These are phyloP conservation scores for Venusia cambrica DNA, from an alignment of 2,888 invertebrate genomes.

Conservation along the genomic window DNA sequence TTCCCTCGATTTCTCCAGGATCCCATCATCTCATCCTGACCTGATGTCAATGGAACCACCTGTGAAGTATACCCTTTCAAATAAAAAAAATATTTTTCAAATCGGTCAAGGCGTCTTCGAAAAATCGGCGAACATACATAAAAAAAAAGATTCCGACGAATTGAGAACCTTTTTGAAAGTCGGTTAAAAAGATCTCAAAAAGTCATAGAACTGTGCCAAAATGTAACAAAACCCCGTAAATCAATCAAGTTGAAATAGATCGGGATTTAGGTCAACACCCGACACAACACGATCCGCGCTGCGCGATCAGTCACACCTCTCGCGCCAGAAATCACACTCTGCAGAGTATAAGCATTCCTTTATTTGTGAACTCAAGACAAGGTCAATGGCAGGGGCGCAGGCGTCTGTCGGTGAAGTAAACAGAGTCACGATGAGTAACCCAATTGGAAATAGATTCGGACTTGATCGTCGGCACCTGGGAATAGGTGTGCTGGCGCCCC, in stretches of 20 bases:
- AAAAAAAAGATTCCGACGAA: too few species aligned
- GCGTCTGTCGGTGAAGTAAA: slow-evolving; percentile 68
- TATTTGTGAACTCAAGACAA: slow-evolving; percentile 55
- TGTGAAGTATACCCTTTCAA: too few species aligned
- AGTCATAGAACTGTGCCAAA: slow-evolving; percentile 12
- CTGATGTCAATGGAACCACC: too few species aligned
- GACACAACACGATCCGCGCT: slow-evolving; percentile 20
- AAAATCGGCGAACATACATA: too few species aligned
- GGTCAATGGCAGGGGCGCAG: slow-evolving; percentile 71
- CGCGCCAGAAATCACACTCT: slow-evolving; percentile 33
- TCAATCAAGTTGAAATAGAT: slow-evolving; percentile 18
- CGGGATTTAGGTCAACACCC: slow-evolving; percentile 20
- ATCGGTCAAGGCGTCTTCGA: too few species aligned
- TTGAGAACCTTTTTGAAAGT: too few species aligned
- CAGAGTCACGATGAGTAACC: slow-evolving; percentile 69
- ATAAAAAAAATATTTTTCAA: too few species aligned
- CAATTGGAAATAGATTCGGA: slow-evolving; percentile 64
- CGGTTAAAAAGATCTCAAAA: too few species aligned
- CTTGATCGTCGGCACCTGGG: slow-evolving; percentile 56
- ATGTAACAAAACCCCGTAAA: slow-evolving; percentile 20
- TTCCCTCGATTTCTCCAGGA: too few species aligned
- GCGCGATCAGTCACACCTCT: slow-evolving; percentile 24
- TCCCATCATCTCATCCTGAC: too few species aligned
- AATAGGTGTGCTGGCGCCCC: slow-evolving; percentile 41
- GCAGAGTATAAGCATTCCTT: slow-evolving; percentile 46